Percentiles rank a stretch among this genome's conserved stretches.
phyloP scores from a whole-genome alignment of 1,140 invertebrate species.

The Littorina saxatilis region DNA sequence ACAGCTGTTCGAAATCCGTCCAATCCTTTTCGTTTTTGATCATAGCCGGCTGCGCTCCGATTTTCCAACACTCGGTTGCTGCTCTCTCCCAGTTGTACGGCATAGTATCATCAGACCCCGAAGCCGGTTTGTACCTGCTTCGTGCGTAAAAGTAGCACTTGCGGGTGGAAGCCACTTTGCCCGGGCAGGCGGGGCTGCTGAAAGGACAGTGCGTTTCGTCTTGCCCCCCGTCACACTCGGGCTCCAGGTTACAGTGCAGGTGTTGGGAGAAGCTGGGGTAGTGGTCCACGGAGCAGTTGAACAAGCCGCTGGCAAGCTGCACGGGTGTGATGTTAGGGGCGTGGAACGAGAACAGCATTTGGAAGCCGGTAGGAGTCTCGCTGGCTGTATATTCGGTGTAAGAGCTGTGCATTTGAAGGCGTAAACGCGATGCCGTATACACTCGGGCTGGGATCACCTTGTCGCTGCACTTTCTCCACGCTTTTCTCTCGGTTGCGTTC shows the following conservation, averaged over 20 bases:
- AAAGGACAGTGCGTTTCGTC: not conserved
- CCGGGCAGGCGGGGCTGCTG: not conserved
- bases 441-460: no score
- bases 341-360: no score
- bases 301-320: not conserved
- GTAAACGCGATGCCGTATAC: no score
- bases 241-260: not conserved
- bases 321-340: no score
- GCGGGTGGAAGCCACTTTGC: not conserved
- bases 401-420: no score
- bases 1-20: not conserved
- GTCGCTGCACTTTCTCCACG: no score
- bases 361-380: no score
- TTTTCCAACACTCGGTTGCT: not conserved
- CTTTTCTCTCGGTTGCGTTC: no score
- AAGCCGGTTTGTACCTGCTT: not conserved
- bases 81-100: not conserved
- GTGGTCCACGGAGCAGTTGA: not conserved
- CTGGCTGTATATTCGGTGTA: no score
- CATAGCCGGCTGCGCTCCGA: not conserved
- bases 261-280: not conserved
- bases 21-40: not conserved
- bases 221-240: not conserved
- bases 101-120: fast-evolving
- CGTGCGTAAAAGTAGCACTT: not conserved